Base-by-base conservation (phyloP, 1,140 invertebrate species). In the Sminthurinus signatus region DNA sequence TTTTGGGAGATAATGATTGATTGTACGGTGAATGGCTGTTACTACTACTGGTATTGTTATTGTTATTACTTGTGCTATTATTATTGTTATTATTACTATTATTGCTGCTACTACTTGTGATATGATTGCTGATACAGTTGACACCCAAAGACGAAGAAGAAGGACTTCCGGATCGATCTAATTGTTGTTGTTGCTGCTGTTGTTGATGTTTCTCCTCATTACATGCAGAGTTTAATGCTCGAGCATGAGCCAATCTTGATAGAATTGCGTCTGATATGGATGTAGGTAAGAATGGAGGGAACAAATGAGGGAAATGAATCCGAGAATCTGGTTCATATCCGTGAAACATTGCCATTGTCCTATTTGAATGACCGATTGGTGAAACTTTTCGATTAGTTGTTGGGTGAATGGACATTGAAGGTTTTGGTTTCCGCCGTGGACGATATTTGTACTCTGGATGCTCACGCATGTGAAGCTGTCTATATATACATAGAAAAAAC, bases 391-490 rank as follows among this genome's bases (percentile, higher is more conserved):
- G 46, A 25, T 70, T 67, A 12, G 19, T 64, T 19, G 27, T 58
- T 17, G 65, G 48, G 52, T 69, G 69, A 15, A 69, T 65, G n/a
- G n/a, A n/a, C 57, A 87, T 74, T 15, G 81, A 68, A 0, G 80
- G 77, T 75, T 97, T 97, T 1, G 93, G 93, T 78, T 95, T 95
- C 68, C 91, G 81, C 55, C 92, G 81, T 15, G 92, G 93, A 31
- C 92, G 83, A 78, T 95, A 96, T 79, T 96, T 95, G 82, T 96
- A 95, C 77, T 95, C 92, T 4, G 92, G 92, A 75, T 96, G 91
- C 76, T 96, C 92, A 79, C 94, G 93, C 94, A 97, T 97, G 80
- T 97, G 94, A 81, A 23, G 92, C 91, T 77, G 89, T 91, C 81
- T 21, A 79, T 81, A 36, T 8, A 36, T 36, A 5, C 32, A 5